These are phyloP conservation scores for Pseudolaguvia tuberculata DNA, from an alignment of 2,113 vertebrate species.

Conservation along the genomic window DNA sequence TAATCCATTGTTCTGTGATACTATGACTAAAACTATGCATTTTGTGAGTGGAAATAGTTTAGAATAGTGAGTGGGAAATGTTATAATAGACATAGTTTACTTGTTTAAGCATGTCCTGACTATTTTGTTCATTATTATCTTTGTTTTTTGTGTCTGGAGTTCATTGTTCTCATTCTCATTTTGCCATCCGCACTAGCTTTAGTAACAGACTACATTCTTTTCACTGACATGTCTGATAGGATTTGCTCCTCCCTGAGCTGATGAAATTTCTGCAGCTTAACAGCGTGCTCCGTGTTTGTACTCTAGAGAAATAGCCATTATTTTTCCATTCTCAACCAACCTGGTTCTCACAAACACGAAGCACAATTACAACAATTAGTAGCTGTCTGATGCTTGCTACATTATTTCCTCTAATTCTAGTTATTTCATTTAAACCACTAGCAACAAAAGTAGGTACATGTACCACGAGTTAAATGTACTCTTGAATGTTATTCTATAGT, in stretches of 20 bases:
- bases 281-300: constrained; percentile 60
- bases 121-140: constrained; percentile 15
- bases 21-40: neutral
- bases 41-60: no score
- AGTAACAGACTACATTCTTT: constrained; percentile 59
- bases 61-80: no score
- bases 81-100: no score
- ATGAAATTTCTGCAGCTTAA: constrained; percentile 68
- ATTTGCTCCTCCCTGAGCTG: constrained; percentile 63
- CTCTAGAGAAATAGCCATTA: constrained; percentile 54
- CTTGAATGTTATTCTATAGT: neutral
- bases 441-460: neutral
- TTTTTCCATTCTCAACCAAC: neutral
- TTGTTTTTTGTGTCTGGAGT: constrained; percentile 55
- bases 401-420: constrained; percentile 47
- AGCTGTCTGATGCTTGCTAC: constrained; percentile 46
- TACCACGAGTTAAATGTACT: neutral
- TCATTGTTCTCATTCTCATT: constrained; percentile 64
- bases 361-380: constrained; percentile 40
- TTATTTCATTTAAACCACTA: constrained; percentile 43
- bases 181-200: constrained; percentile 51
- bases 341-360: constrained; percentile 27
- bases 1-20: no score
- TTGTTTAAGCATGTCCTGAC: neutral
- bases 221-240: constrained; percentile 72